Percentiles rank a stretch among this genome's conserved stretches.
Conservation (phyloP, 2,113 vertebrate species). For the Laticauda laticaudata region DNA sequence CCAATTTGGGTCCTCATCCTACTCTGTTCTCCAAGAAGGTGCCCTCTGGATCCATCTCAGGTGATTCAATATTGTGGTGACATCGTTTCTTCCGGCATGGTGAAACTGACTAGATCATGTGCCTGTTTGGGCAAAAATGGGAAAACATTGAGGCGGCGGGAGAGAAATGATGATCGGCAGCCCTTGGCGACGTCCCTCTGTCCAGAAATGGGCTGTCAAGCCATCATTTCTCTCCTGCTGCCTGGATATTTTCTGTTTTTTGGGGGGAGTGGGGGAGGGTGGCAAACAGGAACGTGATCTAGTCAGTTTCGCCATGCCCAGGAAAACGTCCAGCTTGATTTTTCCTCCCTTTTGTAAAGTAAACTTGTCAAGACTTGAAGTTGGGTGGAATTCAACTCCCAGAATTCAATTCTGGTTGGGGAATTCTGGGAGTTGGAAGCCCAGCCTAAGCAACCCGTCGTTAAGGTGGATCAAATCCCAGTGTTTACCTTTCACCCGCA, state of each 20-base stretch:
- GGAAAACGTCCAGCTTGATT: background rate
- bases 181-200: background rate
- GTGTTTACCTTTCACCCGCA: conserved; percentile 90
- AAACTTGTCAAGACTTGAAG: background rate
- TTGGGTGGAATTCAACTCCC: background rate
- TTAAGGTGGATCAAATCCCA: fast-evolving
- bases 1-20: background rate
- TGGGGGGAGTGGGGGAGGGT: background rate
- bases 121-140: background rate
- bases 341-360: background rate
- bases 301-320: background rate
- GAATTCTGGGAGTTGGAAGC: background rate
- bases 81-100: background rate
- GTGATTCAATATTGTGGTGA: background rate
- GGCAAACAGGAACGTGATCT: background rate
- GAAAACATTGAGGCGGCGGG: background rate
- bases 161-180: background rate
- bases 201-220: background rate
- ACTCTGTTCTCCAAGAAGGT: background rate
- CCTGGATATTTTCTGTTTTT: background rate
- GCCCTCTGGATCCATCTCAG: background rate
- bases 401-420: background rate
- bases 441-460: background rate
- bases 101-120: background rate
- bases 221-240: background rate